Evolutionary conservation across 2,113 vertebrate species (phyloP), one percentile per base, ranked within the genome.

Genomic region (Anhinga rufa): DNA sequence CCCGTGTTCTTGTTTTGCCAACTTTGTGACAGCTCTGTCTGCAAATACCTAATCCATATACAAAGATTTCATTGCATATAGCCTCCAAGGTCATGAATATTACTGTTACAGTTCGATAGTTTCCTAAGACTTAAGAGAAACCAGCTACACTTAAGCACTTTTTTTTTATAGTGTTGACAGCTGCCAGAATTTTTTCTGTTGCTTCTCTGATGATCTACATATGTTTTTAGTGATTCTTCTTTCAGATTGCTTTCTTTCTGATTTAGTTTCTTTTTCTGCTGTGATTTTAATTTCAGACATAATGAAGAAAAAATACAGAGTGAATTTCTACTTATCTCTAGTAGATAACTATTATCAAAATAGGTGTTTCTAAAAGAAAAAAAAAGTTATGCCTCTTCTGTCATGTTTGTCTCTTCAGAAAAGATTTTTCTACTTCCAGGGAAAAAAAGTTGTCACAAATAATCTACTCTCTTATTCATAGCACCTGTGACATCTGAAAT

Each of bases 361-460:
- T 36, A 87, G 25, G 22, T 62, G 32, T 82, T 79, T 82, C 74
- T 90, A 51, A 93, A 86, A 76, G 34, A 78, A 40, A 28, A 44
- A 64, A 25, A 7, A 69, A 34, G 31, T 36, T 62, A 42, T 54
- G 19, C 34, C 26, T 92, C 21, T 79, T 79, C 25, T 89, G 49
- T 72, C 36, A 91, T 76, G 21, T 68, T 95, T 94, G 91, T 82
- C 55, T 94, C 57, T 88, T 15, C 49, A 54, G 58, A 82, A 94
- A 69, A 69, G 12, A 21, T 29, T 60, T 84, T 84, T 87, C 40
- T 79, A 8, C 17, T 88, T 95, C 36, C 57, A n/a, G 42, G 44
- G 71, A 82, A 82, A 74, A 74, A 92, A 92, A 89, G n/a, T 92
- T 95, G 90, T 82, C 82, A 90, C 16, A 72, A 82, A 38, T 93